Conservation (phyloP, 2,113 vertebrate genomes). For the Gavia stellata region DNA sequence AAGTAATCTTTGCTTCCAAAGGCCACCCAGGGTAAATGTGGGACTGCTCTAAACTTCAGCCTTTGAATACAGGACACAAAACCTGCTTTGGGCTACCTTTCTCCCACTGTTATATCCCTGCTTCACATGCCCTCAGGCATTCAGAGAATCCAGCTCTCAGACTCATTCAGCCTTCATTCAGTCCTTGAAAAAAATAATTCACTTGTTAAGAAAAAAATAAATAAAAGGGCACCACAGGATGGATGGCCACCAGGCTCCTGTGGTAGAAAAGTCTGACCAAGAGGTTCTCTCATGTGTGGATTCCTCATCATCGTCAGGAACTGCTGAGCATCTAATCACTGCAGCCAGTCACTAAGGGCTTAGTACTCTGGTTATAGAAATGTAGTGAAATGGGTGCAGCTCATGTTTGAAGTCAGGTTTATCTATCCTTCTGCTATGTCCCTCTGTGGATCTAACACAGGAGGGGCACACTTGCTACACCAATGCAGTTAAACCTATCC, state of each 20-base stretch:
- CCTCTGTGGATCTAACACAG: background rate
- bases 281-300: background rate
- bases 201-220: background rate
- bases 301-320: background rate
- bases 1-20: slow-evolving; percentile 26
- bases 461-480: background rate
- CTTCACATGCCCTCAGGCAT: background rate
- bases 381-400: background rate
- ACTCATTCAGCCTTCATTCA: background rate
- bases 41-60: background rate
- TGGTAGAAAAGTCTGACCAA: background rate
- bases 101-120: background rate
- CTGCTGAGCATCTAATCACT: background rate
- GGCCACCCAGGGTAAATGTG: background rate
- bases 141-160: background rate
- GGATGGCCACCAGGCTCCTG: background rate
- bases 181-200: background rate
- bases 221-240: background rate
- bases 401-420: background rate
- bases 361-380: background rate
- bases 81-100: background rate
- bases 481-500: background rate
- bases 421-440: background rate
- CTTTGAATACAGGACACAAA: background rate
- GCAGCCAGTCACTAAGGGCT: background rate